These are phyloP conservation scores for Heliconius melpomene DNA, from an alignment of 1,140 invertebrate genomes.

Conservation along the genomic window DNA sequence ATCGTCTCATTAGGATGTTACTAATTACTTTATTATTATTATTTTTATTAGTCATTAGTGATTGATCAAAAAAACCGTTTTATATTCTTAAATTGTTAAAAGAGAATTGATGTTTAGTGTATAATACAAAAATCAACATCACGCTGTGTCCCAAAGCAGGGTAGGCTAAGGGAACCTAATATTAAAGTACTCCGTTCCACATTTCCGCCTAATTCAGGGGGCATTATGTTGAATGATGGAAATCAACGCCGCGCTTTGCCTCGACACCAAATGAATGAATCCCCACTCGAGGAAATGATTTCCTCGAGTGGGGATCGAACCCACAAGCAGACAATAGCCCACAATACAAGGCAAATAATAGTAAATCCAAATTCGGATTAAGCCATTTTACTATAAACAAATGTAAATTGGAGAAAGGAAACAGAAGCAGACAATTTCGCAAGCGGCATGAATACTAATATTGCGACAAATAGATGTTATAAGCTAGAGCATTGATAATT, in stretches of 20 bases:
- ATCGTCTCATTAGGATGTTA: slow-evolving; percentile 2
- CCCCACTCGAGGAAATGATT: not conserved
- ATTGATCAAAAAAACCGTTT: not conserved
- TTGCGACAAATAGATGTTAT: slow-evolving; percentile 38
- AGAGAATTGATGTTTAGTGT: not conserved
- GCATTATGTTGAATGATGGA: too few species aligned
- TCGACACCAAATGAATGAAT: slow-evolving; percentile 1
- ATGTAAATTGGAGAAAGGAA: slow-evolving; percentile 49
- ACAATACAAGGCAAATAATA: slow-evolving; percentile 18
- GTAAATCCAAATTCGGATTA: slow-evolving; percentile 16
- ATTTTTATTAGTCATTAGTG: not conserved
- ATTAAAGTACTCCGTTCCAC: too few species aligned
- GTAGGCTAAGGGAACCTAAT: too few species aligned
- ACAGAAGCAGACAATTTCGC: slow-evolving; percentile 37
- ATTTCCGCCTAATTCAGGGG: too few species aligned
- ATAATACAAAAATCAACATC: too few species aligned
- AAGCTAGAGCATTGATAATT: slow-evolving; percentile 37
- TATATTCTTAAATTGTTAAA: not conserved
- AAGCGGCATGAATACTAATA: slow-evolving; percentile 41
- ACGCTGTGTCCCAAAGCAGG: too few species aligned
- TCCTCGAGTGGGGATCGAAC: too few species aligned
- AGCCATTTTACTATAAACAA: slow-evolving; percentile 37
- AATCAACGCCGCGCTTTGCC: too few species aligned
- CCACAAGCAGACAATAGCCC: not conserved
- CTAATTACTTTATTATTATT: slow-evolving; percentile 8